phyloP scores from a whole-genome alignment of 2,113 vertebrate species.

The Procavia capensis region DNA sequence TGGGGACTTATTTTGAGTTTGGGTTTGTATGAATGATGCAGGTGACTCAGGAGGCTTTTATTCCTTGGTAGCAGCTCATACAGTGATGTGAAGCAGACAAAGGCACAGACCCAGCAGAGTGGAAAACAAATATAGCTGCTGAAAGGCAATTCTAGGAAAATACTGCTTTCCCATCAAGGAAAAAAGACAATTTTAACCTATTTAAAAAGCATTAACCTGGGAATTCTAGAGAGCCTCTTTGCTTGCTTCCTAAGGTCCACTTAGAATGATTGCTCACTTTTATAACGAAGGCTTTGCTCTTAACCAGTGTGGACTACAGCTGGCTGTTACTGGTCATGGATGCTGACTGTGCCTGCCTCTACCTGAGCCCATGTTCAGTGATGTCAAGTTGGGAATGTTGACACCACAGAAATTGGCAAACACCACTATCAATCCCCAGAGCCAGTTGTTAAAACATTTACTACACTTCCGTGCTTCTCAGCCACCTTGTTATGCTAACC shows the following conservation, averaged over 20 bases:
- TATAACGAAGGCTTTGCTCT: not conserved
- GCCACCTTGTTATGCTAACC: not conserved
- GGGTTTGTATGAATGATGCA: not conserved
- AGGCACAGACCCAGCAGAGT: not conserved
- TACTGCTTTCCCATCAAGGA: not conserved
- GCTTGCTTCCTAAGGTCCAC: not conserved
- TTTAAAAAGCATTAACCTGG: not conserved
- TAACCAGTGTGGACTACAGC: not conserved
- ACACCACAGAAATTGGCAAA: not conserved
- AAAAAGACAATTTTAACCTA: not conserved
- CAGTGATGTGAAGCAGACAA: not conserved
- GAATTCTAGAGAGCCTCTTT: not conserved
- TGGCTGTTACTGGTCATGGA: not conserved
- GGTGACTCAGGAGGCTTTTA: not conserved
- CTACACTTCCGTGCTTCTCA: not conserved
- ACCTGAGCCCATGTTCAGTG: not conserved
- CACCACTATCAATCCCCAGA: accelerated
- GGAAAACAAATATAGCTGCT: too few relatives aligned
- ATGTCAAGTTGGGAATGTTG: not conserved
- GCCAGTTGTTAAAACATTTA: not conserved
- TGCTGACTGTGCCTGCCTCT: not conserved
- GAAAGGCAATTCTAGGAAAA: not conserved
- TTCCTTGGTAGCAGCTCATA: not conserved
- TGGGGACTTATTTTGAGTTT: not conserved
- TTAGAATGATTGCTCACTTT: not conserved